These are phyloP conservation scores for Gorsachius magnificus DNA, from an alignment of 2,797 vertebrate species.

Conservation along the genomic window DNA sequence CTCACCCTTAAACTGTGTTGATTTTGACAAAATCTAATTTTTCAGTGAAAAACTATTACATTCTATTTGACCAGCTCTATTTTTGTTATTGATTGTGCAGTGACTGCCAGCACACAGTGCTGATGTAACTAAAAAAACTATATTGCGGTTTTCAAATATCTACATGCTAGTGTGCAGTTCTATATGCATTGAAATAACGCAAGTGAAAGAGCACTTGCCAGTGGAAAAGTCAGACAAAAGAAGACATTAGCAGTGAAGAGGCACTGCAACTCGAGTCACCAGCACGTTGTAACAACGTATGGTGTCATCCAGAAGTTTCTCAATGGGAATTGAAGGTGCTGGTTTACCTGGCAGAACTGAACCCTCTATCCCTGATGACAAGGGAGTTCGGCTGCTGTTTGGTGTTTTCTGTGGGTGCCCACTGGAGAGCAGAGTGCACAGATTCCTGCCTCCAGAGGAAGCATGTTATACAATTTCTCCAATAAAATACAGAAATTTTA, in stretches of 20 bases:
- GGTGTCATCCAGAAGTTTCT: not conserved
- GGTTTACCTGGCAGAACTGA: not conserved
- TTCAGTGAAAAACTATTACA: not conserved
- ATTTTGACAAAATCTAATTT: not conserved
- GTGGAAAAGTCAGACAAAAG: not conserved
- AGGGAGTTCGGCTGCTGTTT: not conserved
- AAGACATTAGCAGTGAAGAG: not conserved
- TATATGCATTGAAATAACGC: not conserved
- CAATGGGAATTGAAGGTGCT: not conserved
- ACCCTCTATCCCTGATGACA: not conserved
- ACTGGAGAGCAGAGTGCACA: not conserved
- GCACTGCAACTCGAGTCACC: not conserved
- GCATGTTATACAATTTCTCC: not conserved
- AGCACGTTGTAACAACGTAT: rapidly evolving
- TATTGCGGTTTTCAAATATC: not conserved
- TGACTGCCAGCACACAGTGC: not conserved
- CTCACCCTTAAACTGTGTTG: not conserved
- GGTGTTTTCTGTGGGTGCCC: not conserved
- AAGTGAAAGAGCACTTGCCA: not conserved
- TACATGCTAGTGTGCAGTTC: not conserved
- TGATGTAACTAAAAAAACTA: not conserved
- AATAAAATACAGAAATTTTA: not conserved
- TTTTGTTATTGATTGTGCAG: not conserved
- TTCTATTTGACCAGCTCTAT: not conserved
- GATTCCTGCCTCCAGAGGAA: not conserved